Evolutionary conservation across 1,140 invertebrate genomes (phyloP).

Genomic region (Anadara kagoshimensis): DNA sequence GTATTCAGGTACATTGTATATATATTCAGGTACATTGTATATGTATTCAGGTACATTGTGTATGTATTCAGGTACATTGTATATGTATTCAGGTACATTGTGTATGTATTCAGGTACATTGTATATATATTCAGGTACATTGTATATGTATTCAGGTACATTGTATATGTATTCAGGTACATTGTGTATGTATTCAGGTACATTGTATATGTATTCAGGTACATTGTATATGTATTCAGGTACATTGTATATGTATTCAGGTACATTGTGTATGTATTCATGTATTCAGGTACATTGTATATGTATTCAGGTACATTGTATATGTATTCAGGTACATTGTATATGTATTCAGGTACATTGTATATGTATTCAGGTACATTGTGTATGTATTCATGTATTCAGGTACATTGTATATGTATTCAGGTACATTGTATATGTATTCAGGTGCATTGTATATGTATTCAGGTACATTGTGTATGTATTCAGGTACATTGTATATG

Average conservation of each 20-base stretch:
- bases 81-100: neutral
- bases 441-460: constrained; percentile 1
- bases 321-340: neutral
- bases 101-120: no score
- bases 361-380: neutral
- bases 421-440: no score
- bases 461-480: neutral
- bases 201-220: constrained; percentile 3
- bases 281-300: neutral
- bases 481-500: no score
- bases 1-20: neutral
- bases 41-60: neutral
- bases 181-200: no score
- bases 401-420: neutral
- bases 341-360: no score
- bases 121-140: no score
- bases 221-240: no score
- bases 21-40: no score
- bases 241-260: constrained; percentile 6
- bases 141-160: no score
- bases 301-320: no score
- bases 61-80: no score
- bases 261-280: neutral
- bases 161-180: constrained; percentile 1
- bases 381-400: neutral